Percentiles rank a stretch among this genome's conserved stretches.
Conservation (phyloP, 2,888 invertebrate genomes). For the Fragum fragum region DNA sequence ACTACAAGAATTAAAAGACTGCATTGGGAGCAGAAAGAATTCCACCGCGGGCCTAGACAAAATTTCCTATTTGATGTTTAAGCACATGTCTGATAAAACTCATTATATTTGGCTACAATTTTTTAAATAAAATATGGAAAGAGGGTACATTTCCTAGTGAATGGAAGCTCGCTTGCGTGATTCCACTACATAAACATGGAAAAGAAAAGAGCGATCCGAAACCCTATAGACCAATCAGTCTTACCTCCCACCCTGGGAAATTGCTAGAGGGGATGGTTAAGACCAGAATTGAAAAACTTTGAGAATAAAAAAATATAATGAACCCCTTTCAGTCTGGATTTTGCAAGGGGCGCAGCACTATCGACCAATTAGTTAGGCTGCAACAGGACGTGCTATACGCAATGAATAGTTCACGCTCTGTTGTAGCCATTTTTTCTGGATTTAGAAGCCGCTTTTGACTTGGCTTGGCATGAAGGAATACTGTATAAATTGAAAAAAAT, state of each 20-base stretch:
- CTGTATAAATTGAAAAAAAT: slow-evolving; percentile 34
- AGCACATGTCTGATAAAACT: too few relatives aligned
- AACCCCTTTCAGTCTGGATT: slow-evolving; percentile 30
- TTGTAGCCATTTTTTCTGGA: slow-evolving; percentile 35
- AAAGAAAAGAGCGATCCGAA: too few relatives aligned
- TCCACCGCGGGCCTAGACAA: too few relatives aligned
- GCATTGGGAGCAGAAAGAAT: background rate
- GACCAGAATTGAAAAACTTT: background rate
- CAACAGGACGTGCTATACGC: slow-evolving; percentile 24
- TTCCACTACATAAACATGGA: too few relatives aligned
- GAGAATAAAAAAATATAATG: slow-evolving; percentile 27
- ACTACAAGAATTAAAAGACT: slow-evolving; percentile 25
- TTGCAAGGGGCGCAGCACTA: background rate
- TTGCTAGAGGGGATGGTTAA: slow-evolving; percentile 27
- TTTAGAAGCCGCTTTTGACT: slow-evolving; percentile 19
- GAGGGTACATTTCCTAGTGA: too few relatives aligned
- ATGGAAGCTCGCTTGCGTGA: too few relatives aligned
- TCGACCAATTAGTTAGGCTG: slow-evolving; percentile 19
- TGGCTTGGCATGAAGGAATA: slow-evolving; percentile 30
- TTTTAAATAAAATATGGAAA: too few relatives aligned
- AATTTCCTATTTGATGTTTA: too few relatives aligned
- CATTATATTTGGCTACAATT: too few relatives aligned
- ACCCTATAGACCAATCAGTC: slow-evolving; percentile 35
- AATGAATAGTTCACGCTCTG: background rate
- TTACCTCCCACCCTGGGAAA: slow-evolving; percentile 39